A percentile compares a stretch with the other conserved stretches of the same genome.
Conservation (phyloP, 2,113 vertebrate genomes). For the Saguinus midas region DNA sequence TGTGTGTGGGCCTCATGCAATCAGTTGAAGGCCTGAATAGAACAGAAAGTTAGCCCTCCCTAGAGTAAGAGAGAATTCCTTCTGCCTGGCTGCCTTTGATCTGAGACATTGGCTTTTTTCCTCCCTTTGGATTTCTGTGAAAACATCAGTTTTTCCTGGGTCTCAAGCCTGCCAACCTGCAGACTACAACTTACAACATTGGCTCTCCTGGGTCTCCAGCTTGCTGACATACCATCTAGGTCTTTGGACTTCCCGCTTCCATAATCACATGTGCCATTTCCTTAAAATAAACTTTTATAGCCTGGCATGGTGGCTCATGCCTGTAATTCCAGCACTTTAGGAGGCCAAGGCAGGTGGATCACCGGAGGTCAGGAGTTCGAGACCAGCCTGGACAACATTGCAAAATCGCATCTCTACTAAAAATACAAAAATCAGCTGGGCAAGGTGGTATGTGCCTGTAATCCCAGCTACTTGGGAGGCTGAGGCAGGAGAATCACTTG, state of each 20-base stretch:
- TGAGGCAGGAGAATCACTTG: too few relatives aligned
- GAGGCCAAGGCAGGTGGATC: too few relatives aligned
- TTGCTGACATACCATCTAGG: not conserved
- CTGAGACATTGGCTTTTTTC: not conserved
- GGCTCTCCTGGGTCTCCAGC: not conserved
- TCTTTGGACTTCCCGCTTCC: not conserved
- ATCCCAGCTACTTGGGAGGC: too few relatives aligned
- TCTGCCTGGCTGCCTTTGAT: not conserved
- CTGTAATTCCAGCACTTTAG: too few relatives aligned
- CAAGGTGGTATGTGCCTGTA: too few relatives aligned
- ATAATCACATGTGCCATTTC: not conserved
- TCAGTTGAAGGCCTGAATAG: not conserved
- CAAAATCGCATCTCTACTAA: too few relatives aligned
- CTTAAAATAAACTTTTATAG: not conserved
- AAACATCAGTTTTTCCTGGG: not conserved
- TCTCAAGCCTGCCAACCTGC: not conserved
- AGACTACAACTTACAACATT: not conserved
- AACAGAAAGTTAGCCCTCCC: not conserved
- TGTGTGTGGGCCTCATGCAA: not conserved
- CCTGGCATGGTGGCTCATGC: too few relatives aligned
- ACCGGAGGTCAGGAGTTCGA: too few relatives aligned
- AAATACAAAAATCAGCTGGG: too few relatives aligned
- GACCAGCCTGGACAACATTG: too few relatives aligned
- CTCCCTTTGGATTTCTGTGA: too few relatives aligned
- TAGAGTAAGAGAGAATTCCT: not conserved